These are phyloP conservation scores for Falco berigora DNA, from an alignment of 2,797 vertebrate species.

Conservation along the genomic window DNA sequence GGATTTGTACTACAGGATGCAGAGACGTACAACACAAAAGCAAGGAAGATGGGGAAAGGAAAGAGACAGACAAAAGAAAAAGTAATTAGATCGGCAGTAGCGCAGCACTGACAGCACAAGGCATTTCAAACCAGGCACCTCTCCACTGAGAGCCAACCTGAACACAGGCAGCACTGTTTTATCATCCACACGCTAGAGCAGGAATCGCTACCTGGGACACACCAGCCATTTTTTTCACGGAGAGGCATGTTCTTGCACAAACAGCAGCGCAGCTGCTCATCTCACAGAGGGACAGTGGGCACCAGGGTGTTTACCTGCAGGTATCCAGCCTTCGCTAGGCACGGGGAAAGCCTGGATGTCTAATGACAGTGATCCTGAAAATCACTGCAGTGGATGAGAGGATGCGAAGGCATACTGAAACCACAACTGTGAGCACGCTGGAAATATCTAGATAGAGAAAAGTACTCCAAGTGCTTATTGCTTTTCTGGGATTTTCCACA, in stretches of 20 bases:
- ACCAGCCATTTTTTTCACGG: neutral
- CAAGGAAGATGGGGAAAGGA: slow-evolving; percentile 24
- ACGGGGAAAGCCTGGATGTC: neutral
- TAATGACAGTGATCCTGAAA: neutral
- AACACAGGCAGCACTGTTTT: neutral
- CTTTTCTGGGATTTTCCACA: slow-evolving; percentile 48
- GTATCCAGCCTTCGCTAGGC: neutral
- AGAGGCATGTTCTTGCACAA: neutral
- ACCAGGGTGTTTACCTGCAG: neutral
- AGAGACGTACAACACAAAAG: slow-evolving; percentile 17
- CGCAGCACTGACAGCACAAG: slow-evolving; percentile 7
- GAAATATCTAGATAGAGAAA: neutral
- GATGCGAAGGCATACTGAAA: neutral
- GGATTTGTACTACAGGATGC: slow-evolving; percentile 73
- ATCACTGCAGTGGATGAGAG: neutral
- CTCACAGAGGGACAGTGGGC: neutral
- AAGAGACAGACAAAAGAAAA: slow-evolving; percentile 72
- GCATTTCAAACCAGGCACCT: neutral
- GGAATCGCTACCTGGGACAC: neutral
- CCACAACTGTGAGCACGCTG: neutral
- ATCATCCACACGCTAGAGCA: neutral
- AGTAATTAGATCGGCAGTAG: slow-evolving; percentile 67
- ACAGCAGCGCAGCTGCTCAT: neutral
- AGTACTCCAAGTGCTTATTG: neutral
- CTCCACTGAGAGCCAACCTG: neutral